Percentiles rank a stretch among this genome's conserved stretches.
phyloP scores from a whole-genome alignment of 2,797 vertebrate species.

The Dromococcyx pavoninus region DNA sequence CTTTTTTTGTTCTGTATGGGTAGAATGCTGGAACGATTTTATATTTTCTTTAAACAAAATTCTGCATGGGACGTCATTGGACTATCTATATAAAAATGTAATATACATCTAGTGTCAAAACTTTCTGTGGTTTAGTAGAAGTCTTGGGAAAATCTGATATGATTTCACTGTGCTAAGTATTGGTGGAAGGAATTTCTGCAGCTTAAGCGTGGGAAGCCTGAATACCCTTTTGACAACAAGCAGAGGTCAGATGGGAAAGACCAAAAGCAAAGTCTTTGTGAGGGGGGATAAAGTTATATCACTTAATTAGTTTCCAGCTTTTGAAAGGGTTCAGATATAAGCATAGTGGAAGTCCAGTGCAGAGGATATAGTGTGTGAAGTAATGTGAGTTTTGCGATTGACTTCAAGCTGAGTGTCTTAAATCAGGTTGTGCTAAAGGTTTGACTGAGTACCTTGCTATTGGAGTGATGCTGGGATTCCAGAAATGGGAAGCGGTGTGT shows the following conservation, averaged over 20 bases:
- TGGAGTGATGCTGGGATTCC: background rate
- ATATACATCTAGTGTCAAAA: background rate
- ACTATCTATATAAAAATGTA: background rate
- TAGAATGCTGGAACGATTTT: background rate
- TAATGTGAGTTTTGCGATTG: background rate
- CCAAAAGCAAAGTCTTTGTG: background rate
- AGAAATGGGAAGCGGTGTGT: background rate
- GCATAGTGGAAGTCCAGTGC: background rate
- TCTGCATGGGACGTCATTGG: background rate
- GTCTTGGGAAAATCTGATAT: background rate
- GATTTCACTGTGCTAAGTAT: background rate
- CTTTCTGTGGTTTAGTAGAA: background rate
- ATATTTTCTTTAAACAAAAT: background rate
- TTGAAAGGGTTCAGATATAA: background rate
- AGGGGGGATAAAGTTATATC: background rate
- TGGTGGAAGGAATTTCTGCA: background rate
- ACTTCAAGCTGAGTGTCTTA: background rate
- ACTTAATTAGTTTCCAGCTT: background rate
- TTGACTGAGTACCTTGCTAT: background rate
- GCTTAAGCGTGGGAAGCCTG: background rate
- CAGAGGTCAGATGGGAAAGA: background rate
- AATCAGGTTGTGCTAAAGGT: background rate
- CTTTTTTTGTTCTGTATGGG: background rate
- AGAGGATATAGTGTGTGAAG: background rate
- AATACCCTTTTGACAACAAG: background rate